Conservation (phyloP, 2,113 vertebrate genomes). For the Sciurus niger region DNA sequence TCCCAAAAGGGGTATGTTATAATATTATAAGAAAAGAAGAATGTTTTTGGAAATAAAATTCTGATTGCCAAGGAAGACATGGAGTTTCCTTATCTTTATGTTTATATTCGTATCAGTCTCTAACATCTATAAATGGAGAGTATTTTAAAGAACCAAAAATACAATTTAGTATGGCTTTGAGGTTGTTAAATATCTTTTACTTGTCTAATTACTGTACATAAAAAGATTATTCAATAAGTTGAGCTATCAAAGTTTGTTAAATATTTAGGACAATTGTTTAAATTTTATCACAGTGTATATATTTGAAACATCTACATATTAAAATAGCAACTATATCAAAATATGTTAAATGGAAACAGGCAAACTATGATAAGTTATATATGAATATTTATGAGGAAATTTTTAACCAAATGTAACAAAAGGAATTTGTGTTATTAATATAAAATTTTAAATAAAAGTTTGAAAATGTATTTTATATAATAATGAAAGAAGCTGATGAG, state of each 20-base stretch:
- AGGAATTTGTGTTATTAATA: background rate
- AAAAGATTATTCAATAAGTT: background rate
- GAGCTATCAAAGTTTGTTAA: background rate
- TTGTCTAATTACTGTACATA: background rate
- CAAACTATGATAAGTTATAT: background rate
- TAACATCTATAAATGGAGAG: background rate
- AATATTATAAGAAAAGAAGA: background rate
- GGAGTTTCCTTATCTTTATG: background rate
- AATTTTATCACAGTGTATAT: background rate
- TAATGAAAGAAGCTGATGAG: background rate
- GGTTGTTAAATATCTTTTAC: background rate
- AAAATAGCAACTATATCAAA: background rate
- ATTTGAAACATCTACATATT: background rate
- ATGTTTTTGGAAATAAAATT: background rate
- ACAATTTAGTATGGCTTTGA: background rate
- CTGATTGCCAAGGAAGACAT: background rate
- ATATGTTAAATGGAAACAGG: background rate
- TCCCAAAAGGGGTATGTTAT: background rate
- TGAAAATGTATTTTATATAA: background rate
- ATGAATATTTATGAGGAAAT: background rate
- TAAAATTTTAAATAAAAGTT: background rate
- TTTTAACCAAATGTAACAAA: background rate
- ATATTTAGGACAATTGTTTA: background rate
- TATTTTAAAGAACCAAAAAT: background rate
- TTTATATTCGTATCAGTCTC: background rate